Evolutionary conservation across 2,113 vertebrate species (phyloP), one percentile per base, ranked within the genome.

Genomic region (Spea multiplicata): DNA sequence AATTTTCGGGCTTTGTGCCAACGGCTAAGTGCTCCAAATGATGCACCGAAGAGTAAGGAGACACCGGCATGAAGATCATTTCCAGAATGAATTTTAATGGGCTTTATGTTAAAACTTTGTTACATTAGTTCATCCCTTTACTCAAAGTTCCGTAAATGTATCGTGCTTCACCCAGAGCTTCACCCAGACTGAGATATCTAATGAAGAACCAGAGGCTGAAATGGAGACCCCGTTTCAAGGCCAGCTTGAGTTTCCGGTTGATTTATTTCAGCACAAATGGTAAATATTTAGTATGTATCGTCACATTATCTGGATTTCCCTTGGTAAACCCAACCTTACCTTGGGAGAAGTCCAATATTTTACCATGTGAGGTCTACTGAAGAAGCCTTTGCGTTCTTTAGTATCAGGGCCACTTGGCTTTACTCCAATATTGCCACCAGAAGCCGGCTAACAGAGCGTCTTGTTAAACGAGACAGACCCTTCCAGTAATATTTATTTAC

Each of bases 1-100:
- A 71, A 78, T 79, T 30, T 30, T 12, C 16, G 75, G 73, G 69
- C 65, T 14, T 52, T 61, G 46, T 46, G 50, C 30, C 17, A 83
- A 76, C 45, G 0, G 64, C 12, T 48, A 66, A 16, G 5, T 61
- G 82, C 69, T 76, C 68, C 55, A 62, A 62, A 70, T 70, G 16
- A 70, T 70, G 8, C 57, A 62, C 44, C 12, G 6, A 44, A 57
- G 46, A 5, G 66, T 77, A 70, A 70, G 6, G 44, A n/a, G 50
- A 77, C 48, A 45, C 50, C 17, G 1, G 50, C 3, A 57, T 5
- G 52, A 55, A 45, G 50, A 47, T 12, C 4, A 46, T 59, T 61
- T 46, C 48, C 8, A 14, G 13, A 47, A 70, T 49, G 16, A 17
- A 49, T 70, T 14, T 70, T 8, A 70, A 50, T 49, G 67, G 67